Base-by-base conservation (phyloP, 2,888 invertebrate species). In the Matsumyia berberina region DNA sequence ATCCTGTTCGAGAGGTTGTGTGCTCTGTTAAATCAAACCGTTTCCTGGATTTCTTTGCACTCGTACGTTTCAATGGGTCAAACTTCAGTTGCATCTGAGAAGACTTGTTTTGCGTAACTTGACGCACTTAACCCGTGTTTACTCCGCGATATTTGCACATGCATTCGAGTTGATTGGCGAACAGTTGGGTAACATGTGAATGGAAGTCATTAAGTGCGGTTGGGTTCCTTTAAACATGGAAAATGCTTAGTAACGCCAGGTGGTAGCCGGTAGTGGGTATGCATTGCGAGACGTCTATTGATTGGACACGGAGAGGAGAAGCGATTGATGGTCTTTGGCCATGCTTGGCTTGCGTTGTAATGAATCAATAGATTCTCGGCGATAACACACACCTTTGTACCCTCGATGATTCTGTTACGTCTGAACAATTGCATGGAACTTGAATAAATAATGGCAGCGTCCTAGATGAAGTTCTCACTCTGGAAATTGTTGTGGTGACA, bases 111-210 rank as follows among this genome's bases (percentile, higher is more conserved):
- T 46, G 8, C 62, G 8, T 9, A 31, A 53, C 12, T 12, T 15
- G 15, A 7, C 12, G 33, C 33, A 19, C 31, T 12, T 60, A 33
- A 19, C 12, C 19, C 4, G 2, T 5, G 44, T 24, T 11, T 4
- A 4, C 2, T 4, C 4, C 4, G 24, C 4, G 24, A 17, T 33
- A 19, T 62, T 62, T 62, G 46, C 62, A 31, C 31, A 46, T 62
- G 62, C 33, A 62, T 19, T 46, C 3, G 33, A 62, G 17, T 62
- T 62, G 7, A 62, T 62, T 44, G 44, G 15, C 44, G 42, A 62
- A 33, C 11, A 17, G 29, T 44, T 62, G 60, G 5, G 60, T 44
- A 60, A 60, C 15, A 9, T 31, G 44, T 17, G 15, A 31, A 8
- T 62, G 62, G 17, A 15, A 15, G 42, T 5, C 42, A 15, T 42